A percentile compares a stretch with the other conserved stretches of the same genome.
phyloP scores from a whole-genome alignment of 2,797 vertebrate species.

The Tinamus major region DNA sequence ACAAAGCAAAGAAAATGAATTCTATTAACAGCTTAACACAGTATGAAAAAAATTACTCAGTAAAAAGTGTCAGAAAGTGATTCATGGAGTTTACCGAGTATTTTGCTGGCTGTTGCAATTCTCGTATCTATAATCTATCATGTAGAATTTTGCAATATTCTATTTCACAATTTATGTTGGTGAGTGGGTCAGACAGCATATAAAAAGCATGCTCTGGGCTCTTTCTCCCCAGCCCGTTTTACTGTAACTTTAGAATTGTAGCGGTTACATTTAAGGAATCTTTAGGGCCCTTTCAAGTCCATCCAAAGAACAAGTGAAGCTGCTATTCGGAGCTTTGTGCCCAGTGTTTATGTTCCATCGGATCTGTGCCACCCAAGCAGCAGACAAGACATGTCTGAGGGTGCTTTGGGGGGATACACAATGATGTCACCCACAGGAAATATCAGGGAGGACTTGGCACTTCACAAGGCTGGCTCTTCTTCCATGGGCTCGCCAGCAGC shows the following conservation, averaged over 20 bases:
- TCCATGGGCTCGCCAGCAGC: constrained; percentile 92
- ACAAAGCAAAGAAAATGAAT: constrained; percentile 55
- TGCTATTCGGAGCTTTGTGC: constrained; percentile 83
- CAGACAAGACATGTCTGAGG: constrained; percentile 93
- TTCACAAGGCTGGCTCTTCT: constrained; percentile 89
- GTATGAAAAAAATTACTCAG: constrained; percentile 67
- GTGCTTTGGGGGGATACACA: constrained; percentile 91
- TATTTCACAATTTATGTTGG: constrained; percentile 61
- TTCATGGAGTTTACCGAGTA: constrained; percentile 62
- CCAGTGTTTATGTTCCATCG: constrained; percentile 88
- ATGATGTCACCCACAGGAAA: constrained; percentile 99
- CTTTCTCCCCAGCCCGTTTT: constrained; percentile 72
- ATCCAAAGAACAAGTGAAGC: constrained; percentile 85
- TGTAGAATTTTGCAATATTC: constrained; percentile 66
- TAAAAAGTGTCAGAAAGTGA: constrained; percentile 73
- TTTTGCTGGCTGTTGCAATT: constrained; percentile 61
- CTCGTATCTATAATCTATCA: constrained; percentile 67
- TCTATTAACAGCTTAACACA: constrained; percentile 74
- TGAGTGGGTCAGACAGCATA: constrained; percentile 70
- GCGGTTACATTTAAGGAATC: constrained; percentile 79
- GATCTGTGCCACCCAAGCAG: constrained; percentile 95
- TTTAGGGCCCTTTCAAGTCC: constrained; percentile 82
- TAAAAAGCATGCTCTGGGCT: constrained; percentile 74
- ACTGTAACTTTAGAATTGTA: constrained; percentile 81
- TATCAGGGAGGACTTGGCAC: constrained; percentile 91